phyloP scores from a whole-genome alignment of 2,888 invertebrate species.

The Rapana venosa region DNA sequence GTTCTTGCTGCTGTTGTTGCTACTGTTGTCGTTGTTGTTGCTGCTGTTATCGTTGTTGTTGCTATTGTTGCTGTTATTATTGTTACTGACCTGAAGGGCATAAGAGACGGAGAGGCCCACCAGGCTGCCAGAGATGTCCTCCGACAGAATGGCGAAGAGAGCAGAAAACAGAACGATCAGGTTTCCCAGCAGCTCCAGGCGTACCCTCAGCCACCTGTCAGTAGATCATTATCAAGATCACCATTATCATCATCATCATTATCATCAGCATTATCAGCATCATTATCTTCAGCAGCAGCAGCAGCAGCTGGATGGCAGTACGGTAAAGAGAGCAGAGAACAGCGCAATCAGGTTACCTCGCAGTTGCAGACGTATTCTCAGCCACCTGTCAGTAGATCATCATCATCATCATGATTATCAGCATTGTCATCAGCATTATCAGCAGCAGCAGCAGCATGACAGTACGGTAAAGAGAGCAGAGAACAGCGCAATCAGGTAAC shows the following conservation, averaged over 20 bases:
- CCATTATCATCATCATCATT: neutral
- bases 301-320: too few species aligned
- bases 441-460: conserved; percentile 53
- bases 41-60: neutral
- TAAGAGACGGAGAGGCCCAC: conserved; percentile 77
- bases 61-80: neutral
- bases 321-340: conserved; percentile 76
- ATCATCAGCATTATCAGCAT: neutral
- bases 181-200: conserved; percentile 74
- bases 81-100: conserved; percentile 67
- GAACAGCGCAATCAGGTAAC: conserved; percentile 64
- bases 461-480: conserved; percentile 69
- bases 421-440: neutral
- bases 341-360: conserved; percentile 74
- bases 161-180: conserved; percentile 74
- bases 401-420: neutral
- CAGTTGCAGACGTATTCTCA: conserved; percentile 74
- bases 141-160: conserved; percentile 73
- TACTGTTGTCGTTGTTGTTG: neutral
- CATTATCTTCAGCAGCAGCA: too few species aligned
- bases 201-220: conserved; percentile 75
- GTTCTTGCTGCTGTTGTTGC: too few species aligned
- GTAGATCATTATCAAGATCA: neutral
- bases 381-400: conserved; percentile 68
- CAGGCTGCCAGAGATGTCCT: conserved; percentile 67